These are phyloP conservation scores for Tridacna gigas DNA, from an alignment of 2,888 invertebrate species.

Conservation along the genomic window DNA sequence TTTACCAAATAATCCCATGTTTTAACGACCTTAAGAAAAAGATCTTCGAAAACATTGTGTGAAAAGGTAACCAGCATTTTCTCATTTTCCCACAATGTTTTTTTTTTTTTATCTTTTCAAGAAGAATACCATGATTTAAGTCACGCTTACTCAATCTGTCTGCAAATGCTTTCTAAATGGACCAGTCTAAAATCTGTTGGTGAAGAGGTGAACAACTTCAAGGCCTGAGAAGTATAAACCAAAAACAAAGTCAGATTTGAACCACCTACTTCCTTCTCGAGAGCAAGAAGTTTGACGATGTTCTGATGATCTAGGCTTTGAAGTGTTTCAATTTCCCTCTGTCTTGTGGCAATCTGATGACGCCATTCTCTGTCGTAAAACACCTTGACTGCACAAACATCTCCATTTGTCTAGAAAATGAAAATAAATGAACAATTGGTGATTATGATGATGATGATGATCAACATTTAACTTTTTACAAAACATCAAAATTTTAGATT, in stretches of 20 bases:
- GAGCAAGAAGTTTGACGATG: conserved; percentile 96
- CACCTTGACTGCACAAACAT: conserved; percentile 97
- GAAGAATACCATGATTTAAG: no score
- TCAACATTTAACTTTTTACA: no score
- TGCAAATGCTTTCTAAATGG: no score
- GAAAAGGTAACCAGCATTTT: background rate
- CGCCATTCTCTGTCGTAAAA: conserved; percentile 90
- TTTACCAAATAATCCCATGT: no score
- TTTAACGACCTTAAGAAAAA: background rate
- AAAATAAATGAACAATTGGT: background rate
- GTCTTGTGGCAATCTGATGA: conserved; percentile 89
- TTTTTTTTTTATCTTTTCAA: background rate
- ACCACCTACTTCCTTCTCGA: conserved; percentile 91
- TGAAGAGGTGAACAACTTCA: background rate
- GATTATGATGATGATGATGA: background rate
- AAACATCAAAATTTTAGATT: background rate
- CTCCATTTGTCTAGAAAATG: conserved; percentile 90
- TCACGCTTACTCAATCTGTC: no score
- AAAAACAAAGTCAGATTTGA: conserved; percentile 13
- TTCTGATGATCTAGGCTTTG: conserved; percentile 95
- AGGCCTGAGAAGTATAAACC: no score
- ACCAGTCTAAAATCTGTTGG: background rate
- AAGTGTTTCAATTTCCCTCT: conserved; percentile 97
- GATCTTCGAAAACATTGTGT: background rate
- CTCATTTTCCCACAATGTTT: background rate